Evolutionary conservation across 2,113 vertebrate genomes (phyloP), one percentile per base, ranked within the genome.

Genomic region (Hippolais icterina): DNA sequence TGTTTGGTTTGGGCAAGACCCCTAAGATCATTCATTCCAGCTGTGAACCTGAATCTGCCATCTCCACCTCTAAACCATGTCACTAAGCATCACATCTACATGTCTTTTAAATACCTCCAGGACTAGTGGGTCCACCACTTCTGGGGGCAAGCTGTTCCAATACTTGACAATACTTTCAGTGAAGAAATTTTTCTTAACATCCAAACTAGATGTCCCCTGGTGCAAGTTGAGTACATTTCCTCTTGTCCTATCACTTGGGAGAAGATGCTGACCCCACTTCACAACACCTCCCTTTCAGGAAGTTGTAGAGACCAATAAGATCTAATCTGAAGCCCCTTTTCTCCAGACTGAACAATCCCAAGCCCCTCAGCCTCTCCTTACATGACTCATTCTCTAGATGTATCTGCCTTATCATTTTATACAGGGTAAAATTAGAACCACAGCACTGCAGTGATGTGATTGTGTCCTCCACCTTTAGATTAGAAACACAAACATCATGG

Each of bases 381-480:
- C 21, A 74, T 21, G 31, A 41, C 15, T 59, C 2, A 0, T 42
- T 15, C 46, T 78, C 46, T 52, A 39, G 29, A 39, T 0, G 0
- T 29, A 87, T 24, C 19, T 84, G 54, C 15, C 27, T 35, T 61
- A 52, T 68, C 9, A 57, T 29, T 91, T 66, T 19, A 11, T 41
- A 41, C 13, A 28, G 22, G 28, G 19, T 41, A 70, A 70, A 90
- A 66, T 53, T 70, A 75, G 42, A 75, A 50, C 24, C 12, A 31
- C 1, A 69, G 20, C 16, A 41, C 20, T 52, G 23, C 39, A 53
- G 16, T 31, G 20, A 6, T 74, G 49, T 49, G 24, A 24, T 2
- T 35, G 0, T 60, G n/a, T 24, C 3, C 1, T n/a, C 29, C 11
- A 16, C 12, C 24, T 11, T 49, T 41, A 76, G 25, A 33, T 83